Conservation (phyloP, 2,888 invertebrate genomes). For the Trichogramma dendrolimi region DNA sequence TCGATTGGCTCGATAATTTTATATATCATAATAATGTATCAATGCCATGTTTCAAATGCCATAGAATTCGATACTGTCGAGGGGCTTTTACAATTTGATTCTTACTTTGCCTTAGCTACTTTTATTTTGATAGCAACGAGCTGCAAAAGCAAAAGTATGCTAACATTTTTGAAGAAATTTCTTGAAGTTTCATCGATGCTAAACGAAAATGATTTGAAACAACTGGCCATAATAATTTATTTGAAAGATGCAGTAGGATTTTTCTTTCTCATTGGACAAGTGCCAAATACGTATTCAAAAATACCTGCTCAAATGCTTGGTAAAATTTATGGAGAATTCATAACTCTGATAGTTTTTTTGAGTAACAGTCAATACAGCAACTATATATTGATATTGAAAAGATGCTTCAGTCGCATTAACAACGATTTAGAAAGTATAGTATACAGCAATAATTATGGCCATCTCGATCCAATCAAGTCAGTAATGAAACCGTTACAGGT, state of each 20-base stretch:
- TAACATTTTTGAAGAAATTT: slow-evolving; percentile 33
- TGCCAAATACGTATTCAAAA: slow-evolving; percentile 24
- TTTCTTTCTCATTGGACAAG: slow-evolving; percentile 31
- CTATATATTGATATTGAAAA: slow-evolving; percentile 34
- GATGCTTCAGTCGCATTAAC: slow-evolving; percentile 37
- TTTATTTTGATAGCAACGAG: slow-evolving; percentile 29
- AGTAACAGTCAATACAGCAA: slow-evolving; percentile 38
- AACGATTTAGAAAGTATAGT: slow-evolving; percentile 31
- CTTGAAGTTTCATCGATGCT: slow-evolving; percentile 31
- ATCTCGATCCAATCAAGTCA: not conserved
- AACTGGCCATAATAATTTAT: slow-evolving; percentile 34
- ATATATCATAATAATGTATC: slow-evolving; percentile 23
- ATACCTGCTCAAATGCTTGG: not conserved
- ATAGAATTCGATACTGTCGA: slow-evolving; percentile 32
- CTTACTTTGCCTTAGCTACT: slow-evolving; percentile 30
- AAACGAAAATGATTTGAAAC: slow-evolving; percentile 27
- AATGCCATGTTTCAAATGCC: slow-evolving; percentile 23
- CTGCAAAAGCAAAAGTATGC: slow-evolving; percentile 21
- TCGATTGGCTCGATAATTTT: slow-evolving; percentile 10
- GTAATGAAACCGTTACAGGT: slow-evolving; percentile 4
- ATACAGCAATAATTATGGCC: slow-evolving; percentile 4
- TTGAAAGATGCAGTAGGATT: slow-evolving; percentile 35
- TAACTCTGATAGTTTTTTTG: slow-evolving; percentile 35
- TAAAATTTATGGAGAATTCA: slow-evolving; percentile 5
- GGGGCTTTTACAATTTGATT: slow-evolving; percentile 35